Evolutionary conservation across 1,140 invertebrate species (phyloP), one percentile per base, ranked within the genome.

Genomic region (Drosophila grimshawi): DNA sequence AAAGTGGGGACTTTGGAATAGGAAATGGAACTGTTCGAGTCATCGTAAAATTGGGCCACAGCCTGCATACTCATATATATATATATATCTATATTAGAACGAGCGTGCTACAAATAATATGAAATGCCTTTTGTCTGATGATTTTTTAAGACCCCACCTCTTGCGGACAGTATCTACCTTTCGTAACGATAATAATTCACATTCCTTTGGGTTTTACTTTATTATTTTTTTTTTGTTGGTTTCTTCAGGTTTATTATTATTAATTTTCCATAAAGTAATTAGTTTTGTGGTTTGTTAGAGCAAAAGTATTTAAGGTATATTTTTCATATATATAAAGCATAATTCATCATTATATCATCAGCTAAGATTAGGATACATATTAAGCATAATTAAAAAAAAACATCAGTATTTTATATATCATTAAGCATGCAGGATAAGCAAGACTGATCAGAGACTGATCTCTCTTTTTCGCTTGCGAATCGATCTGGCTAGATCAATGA

Each of bases 291-390:
- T 57, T 43, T 59, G 56, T 60, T 60, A 46, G n/a, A 19, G 43
- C 56, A 60, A 61, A 49, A 57, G 53, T 67, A 30, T 46, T 41
- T 68, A 76, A 66, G 63, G 33, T 62, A 45, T 70, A 49, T 63
- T 46, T 75, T 74, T 49, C 69, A 71, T 52, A 68, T 76, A 73
- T 79, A 48, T 76, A 57, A 76, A 66, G 79, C 83, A 88, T 88
- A 85, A 86, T 86, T 88, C 82, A 86, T 83, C 63, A 73, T 81
- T n/a, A 43, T 63, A 81, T 60, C 49, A 74, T 75, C 60, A 68
- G 56, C 60, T 81, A 74, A 59, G 52, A 51, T 60, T 61, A 68
- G 27, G 30, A 56, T 55, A 59, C 32, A 37, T 55, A 61, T 72
- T 71, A 72, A 52, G 64, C 37, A 65, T 72, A 72, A 51, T 55